Evolutionary conservation across 1,140 invertebrate genomes (phyloP), one percentile per base, ranked within the genome.

Genomic region (Gonatopus flavifemur): DNA sequence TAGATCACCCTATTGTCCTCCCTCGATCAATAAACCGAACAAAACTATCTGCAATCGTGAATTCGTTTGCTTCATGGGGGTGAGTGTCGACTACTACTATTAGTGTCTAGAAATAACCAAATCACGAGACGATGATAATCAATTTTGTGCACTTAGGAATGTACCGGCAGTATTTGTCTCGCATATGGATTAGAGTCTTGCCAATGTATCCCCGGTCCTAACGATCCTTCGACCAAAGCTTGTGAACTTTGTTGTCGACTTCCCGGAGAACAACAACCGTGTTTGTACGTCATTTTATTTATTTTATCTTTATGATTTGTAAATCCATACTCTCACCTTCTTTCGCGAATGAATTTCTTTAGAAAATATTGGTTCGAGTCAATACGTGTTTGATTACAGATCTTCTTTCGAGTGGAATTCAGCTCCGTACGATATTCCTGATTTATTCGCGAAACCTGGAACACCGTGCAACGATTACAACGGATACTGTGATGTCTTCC

Each of bases 401-500:
- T 96, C 92, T 25, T 94, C 91, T 13, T 94, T 93, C 74, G 86
- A 90, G 57, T 95, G 92, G 91, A 95, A 95, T 70, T 83, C 86
- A 19, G 80, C 85, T 24, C 91, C 92, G 0, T 93, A 88, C 68
- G 91, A 95, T 75, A 89, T 96, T 57, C 93, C 93, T 0, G 90
- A 94, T 64, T 90, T 94, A 86, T 93, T 86, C 76, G 88, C 91
- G n/a, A 96, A 95, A 68, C 92, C 92, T 0, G 91, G 92, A 36
- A 94, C 93, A 20, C 96, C 96, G 0, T 99, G 97, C 74, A 96
- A 98, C 73, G 93, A 99, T 73, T 98, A 97, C 76, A 94, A 94
- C 69, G 97, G 96, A 57, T 99, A 99, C 78, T 99, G 97, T 79
- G 97, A 99, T 80, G 95, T 98, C 30, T 99, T 98, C 78, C 92